phyloP scores from a whole-genome alignment of 2,113 vertebrate genomes.

The Nestor notabilis region DNA sequence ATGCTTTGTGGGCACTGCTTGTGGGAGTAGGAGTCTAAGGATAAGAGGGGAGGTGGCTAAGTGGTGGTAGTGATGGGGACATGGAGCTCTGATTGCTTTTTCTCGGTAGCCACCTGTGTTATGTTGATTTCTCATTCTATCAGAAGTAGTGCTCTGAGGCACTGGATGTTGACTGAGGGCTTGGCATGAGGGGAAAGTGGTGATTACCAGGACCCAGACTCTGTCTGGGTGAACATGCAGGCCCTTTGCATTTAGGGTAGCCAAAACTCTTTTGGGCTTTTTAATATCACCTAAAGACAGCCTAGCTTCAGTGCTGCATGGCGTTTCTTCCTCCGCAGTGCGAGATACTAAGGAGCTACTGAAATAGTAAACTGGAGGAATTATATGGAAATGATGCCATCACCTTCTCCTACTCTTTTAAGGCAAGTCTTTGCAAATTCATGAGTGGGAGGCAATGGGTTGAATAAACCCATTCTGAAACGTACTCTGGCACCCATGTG shows the following conservation, averaged over 20 bases:
- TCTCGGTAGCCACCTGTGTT: background rate
- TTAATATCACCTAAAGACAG: background rate
- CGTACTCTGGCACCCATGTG: background rate
- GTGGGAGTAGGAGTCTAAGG: rapidly evolving
- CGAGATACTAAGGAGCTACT: background rate
- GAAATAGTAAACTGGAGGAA: conserved; percentile 31
- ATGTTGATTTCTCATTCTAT: background rate
- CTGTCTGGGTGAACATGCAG: background rate
- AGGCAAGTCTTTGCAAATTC: conserved; percentile 17
- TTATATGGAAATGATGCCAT: conserved; percentile 33
- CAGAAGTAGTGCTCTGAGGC: background rate
- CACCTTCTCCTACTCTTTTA: conserved; percentile 40
- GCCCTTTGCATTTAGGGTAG: background rate
- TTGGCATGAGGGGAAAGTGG: background rate
- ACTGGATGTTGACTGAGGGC: background rate
- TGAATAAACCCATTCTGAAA: background rate
- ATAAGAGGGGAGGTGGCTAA: background rate
- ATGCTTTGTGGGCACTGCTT: background rate
- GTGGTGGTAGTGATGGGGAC: background rate
- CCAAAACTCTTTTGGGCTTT: background rate
- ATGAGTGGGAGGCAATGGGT: conserved; percentile 26
- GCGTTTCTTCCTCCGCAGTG: background rate
- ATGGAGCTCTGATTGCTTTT: background rate
- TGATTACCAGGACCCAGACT: background rate
- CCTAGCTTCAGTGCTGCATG: background rate